phyloP scores from a whole-genome alignment of 2,797 vertebrate genomes.

The Discoglossus pictus region DNA sequence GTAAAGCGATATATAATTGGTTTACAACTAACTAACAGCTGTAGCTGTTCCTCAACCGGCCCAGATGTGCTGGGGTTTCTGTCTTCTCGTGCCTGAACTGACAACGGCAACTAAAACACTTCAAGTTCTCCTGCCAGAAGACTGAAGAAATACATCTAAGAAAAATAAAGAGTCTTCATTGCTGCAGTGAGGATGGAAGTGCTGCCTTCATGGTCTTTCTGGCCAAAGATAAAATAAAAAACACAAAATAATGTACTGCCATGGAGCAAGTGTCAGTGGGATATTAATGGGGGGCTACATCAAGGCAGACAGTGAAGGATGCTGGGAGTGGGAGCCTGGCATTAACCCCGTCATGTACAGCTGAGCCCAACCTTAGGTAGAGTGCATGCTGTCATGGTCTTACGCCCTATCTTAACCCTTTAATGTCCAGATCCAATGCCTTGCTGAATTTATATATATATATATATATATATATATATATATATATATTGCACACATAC shows the following conservation, averaged over 20 bases:
- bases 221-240: conserved; percentile 41
- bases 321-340: conserved; percentile 3
- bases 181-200: conserved; percentile 39
- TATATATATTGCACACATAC: no score
- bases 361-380: conserved; percentile 8
- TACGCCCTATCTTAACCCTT: conserved; percentile 2
- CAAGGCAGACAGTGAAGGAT: conserved; percentile 14
- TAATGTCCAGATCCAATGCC: no score
- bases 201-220: conserved; percentile 33
- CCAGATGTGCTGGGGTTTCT: conserved; percentile 32
- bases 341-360: conserved; percentile 21
- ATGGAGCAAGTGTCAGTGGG: conserved; percentile 41
- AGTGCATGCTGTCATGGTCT: not conserved
- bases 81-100: conserved; percentile 34
- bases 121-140: conserved; percentile 32
- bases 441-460: no score
- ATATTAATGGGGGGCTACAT: conserved; percentile 47
- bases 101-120: conserved; percentile 36
- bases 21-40: conserved; percentile 36
- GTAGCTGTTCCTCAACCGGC: not conserved
- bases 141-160: conserved; percentile 36
- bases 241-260: conserved; percentile 47
- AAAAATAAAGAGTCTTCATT: conserved; percentile 47
- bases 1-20: conserved; percentile 24
- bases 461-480: no score